Base-by-base conservation (phyloP, 2,888 invertebrate genomes). In the Andrena chrysosceles region DNA sequence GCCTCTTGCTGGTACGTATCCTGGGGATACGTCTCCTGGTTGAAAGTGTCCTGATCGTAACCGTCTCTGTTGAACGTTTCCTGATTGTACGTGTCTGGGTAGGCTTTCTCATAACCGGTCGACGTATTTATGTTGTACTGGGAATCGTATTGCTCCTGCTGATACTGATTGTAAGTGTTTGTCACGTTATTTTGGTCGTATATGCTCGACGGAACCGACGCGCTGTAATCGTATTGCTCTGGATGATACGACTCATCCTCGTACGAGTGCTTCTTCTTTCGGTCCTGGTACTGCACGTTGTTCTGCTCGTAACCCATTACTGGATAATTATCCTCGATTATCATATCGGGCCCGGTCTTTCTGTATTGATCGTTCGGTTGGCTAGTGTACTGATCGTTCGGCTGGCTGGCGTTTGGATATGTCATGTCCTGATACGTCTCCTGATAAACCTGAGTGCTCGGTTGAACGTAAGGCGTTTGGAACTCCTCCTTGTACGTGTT, bases 351-450 rank as follows among this genome's bases (percentile, higher is more conserved):
- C 10, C 83, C 82, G 20, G 84, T 70, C 64, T 90, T 88, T 20
- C 83, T 87, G 64, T 79, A 85, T 42, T 72, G 86, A 35, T 85
- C 87, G 49, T 81, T 85, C 10, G 77, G 31, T 42, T 85, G 80
- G 83, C 81, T 83, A 49, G 71, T 63, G 67, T 91, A 91, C 76
- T 90, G 89, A 75, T 89, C 90, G 74, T 90, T 87, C 70, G 90
- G 85, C 72, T 91, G 85, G 67, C 86, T 90, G 73, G 85, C 87
- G 77, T 89, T 90, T 60, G 92, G 90, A 92, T 93, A 92, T 89
- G 91, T 91, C 76, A 85, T 64, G 56, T 92, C 90, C 72, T 91
- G 86, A 87, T 92, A 91, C 77, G 88, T 71, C 74, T 90, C 89
- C 71, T 89, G 87, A 85, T 91, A 92, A 73, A 85, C 82, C 76